Evolutionary conservation across 1,140 invertebrate species (phyloP), one percentile per base, ranked within the genome.

Genomic region (Chironomus tepperi): DNA sequence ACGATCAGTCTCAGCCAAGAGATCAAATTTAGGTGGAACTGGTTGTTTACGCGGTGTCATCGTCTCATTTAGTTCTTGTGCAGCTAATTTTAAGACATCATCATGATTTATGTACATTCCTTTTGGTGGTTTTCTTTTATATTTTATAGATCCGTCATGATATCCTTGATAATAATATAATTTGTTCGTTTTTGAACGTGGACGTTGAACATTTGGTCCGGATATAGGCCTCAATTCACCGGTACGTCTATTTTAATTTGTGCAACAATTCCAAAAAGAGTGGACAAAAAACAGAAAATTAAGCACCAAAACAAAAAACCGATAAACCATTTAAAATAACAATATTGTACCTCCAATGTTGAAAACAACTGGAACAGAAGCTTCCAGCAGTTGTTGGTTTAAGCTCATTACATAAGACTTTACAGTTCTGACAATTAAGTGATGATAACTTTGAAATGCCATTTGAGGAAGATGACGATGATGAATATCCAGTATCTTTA

Each of bases 41-140:
- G 65, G 65, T 8, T 19, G 16, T 6, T 70, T 70, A 18, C 19
- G 16, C n/a, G 16, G 65, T 7, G 65, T 21, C 16, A 19, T 10
- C 7, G 16, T 10, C 8, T 19, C 65, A 70, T 18, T 21, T 21
- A 70, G 10, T 47, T 79, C 77, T 43, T 79, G 77, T 70, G 88
- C 89, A 43, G 94, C 95, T 85, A 98, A 89, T 73, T 92, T 89
- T 75, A 93, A 89, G 78, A 98, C 87, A 87, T 98, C 96, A 83
- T 98, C 96, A 83, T 97, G 93, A 87, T 96, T 97, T 81, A 98
- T 92, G 85, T 96, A 94, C 91, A 99, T 97, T 83, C 96, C 96
- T 77, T 93, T 89, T 42, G 96, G 96, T 76, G 96, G 93, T 81
- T 94, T 94, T 79, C 94, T 89, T 84, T 96, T 96, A 86, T 95